These are phyloP conservation scores for Coluber constrictor DNA, from an alignment of 2,797 vertebrate genomes.

Conservation along the genomic window DNA sequence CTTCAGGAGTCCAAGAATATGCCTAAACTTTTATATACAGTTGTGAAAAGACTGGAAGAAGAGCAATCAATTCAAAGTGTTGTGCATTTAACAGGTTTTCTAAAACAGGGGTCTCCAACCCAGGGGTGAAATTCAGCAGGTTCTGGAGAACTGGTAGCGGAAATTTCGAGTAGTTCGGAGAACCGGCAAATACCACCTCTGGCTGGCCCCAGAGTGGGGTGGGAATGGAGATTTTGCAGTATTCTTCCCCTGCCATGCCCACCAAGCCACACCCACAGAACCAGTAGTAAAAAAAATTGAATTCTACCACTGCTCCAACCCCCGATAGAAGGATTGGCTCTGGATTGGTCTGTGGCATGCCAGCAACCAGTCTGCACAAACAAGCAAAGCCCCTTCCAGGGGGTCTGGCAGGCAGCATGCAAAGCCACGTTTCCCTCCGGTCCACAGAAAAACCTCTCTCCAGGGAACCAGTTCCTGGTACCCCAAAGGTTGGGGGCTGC, in stretches of 20 bases:
- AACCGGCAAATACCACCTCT: too few species aligned
- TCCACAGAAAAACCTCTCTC: neutral
- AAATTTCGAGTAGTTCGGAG: too few species aligned
- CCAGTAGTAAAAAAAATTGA: too few species aligned
- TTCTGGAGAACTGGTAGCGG: too few species aligned
- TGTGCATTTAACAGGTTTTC: neutral
- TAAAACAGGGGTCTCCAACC: neutral
- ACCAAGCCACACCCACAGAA: too few species aligned
- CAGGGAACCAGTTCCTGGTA: neutral
- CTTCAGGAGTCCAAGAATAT: neutral
- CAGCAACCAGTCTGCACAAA: neutral
- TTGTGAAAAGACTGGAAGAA: neutral
- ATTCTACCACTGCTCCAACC: too few species aligned
- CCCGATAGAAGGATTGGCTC: neutral
- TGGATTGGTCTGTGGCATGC: neutral
- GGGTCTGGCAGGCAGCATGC: neutral
- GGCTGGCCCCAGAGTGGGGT: too few species aligned
- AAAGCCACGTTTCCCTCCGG: neutral
- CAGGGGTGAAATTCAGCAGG: too few species aligned
- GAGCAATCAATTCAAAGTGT: neutral
- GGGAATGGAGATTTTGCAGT: too few species aligned
- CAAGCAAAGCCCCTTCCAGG: too few species aligned
- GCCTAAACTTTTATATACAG: neutral
- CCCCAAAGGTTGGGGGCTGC: neutral
- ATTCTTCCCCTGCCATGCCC: too few species aligned